phyloP scores from a whole-genome alignment of 2,113 vertebrate species.

The Mus pahari region DNA sequence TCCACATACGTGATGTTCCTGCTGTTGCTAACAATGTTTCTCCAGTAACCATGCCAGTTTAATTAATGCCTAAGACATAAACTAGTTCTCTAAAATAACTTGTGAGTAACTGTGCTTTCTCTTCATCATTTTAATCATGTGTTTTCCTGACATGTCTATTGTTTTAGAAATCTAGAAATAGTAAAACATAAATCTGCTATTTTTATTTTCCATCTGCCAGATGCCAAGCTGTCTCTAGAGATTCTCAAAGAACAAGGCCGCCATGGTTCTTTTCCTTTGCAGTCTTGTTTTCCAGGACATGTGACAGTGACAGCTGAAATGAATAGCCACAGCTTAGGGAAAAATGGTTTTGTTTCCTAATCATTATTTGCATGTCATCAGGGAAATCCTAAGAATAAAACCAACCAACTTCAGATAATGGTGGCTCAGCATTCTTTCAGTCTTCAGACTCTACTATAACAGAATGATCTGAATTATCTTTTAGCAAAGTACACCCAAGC shows the following conservation, averaged over 20 bases:
- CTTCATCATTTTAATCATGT: slow-evolving; percentile 53
- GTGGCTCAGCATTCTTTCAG: background rate
- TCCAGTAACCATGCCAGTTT: slow-evolving; percentile 40
- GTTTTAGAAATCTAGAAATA: slow-evolving; percentile 73
- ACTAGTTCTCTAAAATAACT: slow-evolving; percentile 55
- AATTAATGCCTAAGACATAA: slow-evolving; percentile 54
- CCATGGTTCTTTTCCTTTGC: slow-evolving; percentile 36
- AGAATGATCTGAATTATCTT: slow-evolving; percentile 31
- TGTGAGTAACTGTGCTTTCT: slow-evolving; percentile 48
- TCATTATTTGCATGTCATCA: slow-evolving; percentile 32
- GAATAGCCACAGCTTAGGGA: slow-evolving; percentile 18
- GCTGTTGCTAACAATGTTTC: slow-evolving; percentile 30
- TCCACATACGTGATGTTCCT: background rate
- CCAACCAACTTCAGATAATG: slow-evolving; percentile 22
- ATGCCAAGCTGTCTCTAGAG: slow-evolving; percentile 63
- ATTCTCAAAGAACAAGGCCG: slow-evolving; percentile 36
- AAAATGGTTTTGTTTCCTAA: slow-evolving; percentile 53
- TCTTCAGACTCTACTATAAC: slow-evolving; percentile 19
- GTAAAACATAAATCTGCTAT: slow-evolving; percentile 67
- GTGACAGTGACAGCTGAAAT: slow-evolving; percentile 10
- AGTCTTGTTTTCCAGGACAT: slow-evolving; percentile 47
- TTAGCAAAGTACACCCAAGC: background rate
- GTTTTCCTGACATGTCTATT: slow-evolving; percentile 67
- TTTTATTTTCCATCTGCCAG: slow-evolving; percentile 74
- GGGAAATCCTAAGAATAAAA: slow-evolving; percentile 46